These are phyloP conservation scores for Aptenodytes forsteri DNA, from an alignment of 2,113 vertebrate species.

Conservation along the genomic window DNA sequence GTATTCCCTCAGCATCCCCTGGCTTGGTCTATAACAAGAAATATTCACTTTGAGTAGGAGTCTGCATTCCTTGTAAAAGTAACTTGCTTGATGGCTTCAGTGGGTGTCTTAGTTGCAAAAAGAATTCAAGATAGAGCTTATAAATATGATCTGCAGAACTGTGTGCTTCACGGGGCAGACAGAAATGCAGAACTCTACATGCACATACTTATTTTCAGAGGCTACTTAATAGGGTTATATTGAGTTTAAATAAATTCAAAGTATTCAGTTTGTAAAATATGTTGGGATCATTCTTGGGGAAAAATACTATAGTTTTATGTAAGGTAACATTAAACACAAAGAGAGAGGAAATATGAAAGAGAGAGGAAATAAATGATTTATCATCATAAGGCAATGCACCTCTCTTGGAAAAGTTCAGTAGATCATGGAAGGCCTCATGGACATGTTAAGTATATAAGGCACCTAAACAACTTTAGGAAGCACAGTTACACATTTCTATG, in stretches of 20 bases:
- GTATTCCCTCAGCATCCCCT: not conserved
- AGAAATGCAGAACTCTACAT: not conserved
- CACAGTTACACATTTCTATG: not conserved
- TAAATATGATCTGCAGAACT: not conserved
- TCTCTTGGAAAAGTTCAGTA: not conserved
- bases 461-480: not conserved
- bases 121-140: not conserved
- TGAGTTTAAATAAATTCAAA: not conserved
- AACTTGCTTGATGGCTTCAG: conserved; percentile 24
- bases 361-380: not conserved
- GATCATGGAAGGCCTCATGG: not conserved
- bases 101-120: not conserved
- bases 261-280: not conserved
- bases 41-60: conserved; percentile 30
- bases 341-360: not conserved
- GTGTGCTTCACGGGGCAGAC: not conserved
- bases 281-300: not conserved
- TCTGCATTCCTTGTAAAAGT: conserved; percentile 6
- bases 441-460: not conserved
- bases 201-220: not conserved
- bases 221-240: not conserved
- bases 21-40: not conserved
- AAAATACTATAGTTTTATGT: not conserved
- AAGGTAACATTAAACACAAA: not conserved
- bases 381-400: not conserved